Conservation (phyloP, 2,797 vertebrate species). For the Prionace glauca region DNA sequence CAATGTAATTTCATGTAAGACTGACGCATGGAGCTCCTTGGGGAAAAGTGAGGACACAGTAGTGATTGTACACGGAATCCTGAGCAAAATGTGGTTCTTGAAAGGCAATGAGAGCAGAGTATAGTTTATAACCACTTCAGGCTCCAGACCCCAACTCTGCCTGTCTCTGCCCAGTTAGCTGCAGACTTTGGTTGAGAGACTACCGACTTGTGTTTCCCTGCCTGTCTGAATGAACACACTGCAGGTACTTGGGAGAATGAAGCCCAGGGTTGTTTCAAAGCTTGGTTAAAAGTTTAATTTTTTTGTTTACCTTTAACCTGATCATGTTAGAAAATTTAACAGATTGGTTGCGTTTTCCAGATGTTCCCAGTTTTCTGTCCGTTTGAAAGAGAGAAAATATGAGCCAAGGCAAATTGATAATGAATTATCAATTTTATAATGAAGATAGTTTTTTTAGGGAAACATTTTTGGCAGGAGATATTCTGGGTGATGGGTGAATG, state of each 20-base stretch:
- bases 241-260: neutral
- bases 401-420: neutral
- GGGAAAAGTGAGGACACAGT: neutral
- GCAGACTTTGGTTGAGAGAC: neutral
- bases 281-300: too few species aligned
- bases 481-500: neutral
- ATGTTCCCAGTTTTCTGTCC: neutral
- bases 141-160: neutral
- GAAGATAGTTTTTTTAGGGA: neutral
- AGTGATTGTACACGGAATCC: neutral
- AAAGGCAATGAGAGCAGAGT: neutral
- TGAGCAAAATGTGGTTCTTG: neutral
- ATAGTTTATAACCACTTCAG: neutral
- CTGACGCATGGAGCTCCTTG: neutral
- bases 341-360: neutral
- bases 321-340: neutral
- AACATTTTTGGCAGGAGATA: neutral
- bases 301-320: neutral
- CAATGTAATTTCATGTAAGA: neutral
- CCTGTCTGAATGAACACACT: neutral
- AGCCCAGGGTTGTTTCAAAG: neutral
- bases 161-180: neutral
- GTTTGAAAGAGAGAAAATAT: neutral
- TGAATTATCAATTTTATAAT: neutral
- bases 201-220: neutral